Conservation (phyloP, 2,113 vertebrate species). For the Aramus guarauna region DNA sequence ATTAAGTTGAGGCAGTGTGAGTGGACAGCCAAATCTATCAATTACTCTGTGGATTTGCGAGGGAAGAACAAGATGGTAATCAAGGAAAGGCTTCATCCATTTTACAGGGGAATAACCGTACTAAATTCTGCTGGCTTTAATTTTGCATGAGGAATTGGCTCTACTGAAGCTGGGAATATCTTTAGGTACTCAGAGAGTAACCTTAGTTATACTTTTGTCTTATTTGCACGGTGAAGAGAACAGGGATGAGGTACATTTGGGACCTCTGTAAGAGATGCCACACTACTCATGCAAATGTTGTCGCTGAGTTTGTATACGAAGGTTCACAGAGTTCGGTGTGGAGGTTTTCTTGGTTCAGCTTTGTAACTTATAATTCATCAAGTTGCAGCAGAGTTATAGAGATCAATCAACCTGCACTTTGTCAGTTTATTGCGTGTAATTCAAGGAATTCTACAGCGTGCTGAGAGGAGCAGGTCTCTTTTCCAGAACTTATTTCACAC, state of each 20-base stretch:
- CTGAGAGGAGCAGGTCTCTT: neutral
- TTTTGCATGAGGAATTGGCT: neutral
- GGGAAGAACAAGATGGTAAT: neutral
- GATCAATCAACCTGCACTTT: neutral
- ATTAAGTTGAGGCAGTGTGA: neutral
- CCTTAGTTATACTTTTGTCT: neutral
- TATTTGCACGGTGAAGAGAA: no score
- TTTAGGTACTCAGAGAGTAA: neutral
- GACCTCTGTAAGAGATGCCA: neutral
- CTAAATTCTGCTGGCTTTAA: neutral
- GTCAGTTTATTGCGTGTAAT: neutral
- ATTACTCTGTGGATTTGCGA: accelerated
- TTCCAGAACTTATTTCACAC: neutral
- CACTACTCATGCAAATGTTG: accelerated
- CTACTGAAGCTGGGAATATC: neutral
- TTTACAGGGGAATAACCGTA: neutral
- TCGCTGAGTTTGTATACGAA: neutral
- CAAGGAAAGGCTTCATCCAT: neutral
- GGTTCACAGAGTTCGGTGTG: neutral
- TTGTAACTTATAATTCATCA: neutral
- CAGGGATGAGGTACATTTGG: neutral
- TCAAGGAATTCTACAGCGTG: neutral
- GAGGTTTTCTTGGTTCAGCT: neutral
- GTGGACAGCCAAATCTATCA: neutral
- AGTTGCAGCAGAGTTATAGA: neutral